These are phyloP conservation scores for Microctonus brassicae DNA, from an alignment of 2,888 invertebrate genomes.

Conservation along the genomic window DNA sequence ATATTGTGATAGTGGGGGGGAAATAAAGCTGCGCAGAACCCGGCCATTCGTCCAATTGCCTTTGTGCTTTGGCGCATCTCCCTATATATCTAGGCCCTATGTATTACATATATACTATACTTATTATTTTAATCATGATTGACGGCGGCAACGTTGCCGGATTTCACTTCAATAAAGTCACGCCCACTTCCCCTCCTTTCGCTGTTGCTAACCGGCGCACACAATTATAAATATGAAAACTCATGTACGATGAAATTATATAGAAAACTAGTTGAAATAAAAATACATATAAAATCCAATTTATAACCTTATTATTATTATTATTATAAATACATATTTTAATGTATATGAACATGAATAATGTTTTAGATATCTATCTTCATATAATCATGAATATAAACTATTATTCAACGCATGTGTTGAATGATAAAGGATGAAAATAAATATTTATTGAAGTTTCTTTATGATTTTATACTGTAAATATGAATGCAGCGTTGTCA, in stretches of 20 bases:
- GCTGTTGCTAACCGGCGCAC: conserved; percentile 45
- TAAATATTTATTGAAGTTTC: conserved; percentile 24
- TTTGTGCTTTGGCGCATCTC: conserved; percentile 60
- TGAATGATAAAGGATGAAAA: neutral
- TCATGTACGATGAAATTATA: conserved; percentile 21
- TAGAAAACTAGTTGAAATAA: too few species aligned
- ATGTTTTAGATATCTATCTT: neutral
- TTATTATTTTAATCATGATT: conserved; percentile 70
- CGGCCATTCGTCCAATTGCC: conserved; percentile 44
- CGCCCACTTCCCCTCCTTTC: conserved; percentile 59
- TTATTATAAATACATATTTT: neutral
- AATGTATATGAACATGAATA: conserved; percentile 1
- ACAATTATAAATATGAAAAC: conserved; percentile 37
- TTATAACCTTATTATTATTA: neutral
- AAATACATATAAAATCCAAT: conserved; percentile 31
- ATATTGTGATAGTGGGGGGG: conserved; percentile 50
- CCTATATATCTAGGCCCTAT: conserved; percentile 46
- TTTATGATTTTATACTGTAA: conserved; percentile 4
- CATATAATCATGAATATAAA: neutral
- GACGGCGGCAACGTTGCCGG: conserved; percentile 65
- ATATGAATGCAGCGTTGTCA: conserved; percentile 53
- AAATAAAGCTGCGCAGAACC: conserved; percentile 65
- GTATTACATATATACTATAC: conserved; percentile 62
- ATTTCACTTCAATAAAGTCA: conserved; percentile 52
- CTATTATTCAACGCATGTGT: neutral